These are phyloP conservation scores for Chloromyia formosa DNA, from an alignment of 2,888 invertebrate genomes.

Conservation along the genomic window DNA sequence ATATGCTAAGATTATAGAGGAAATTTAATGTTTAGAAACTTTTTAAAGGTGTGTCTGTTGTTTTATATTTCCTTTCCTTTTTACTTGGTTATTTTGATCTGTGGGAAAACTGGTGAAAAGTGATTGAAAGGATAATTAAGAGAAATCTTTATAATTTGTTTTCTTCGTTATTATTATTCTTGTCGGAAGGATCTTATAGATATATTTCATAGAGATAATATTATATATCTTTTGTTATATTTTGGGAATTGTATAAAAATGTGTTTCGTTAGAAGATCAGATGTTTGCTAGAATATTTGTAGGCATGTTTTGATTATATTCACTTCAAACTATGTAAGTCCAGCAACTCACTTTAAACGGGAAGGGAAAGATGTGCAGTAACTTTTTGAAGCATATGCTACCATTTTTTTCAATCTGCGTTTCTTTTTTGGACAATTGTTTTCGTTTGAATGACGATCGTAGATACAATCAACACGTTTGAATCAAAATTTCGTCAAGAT, in stretches of 20 bases:
- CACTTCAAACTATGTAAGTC: not conserved
- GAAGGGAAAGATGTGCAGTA: not conserved
- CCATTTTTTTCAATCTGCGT: not conserved
- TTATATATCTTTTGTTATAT: not conserved
- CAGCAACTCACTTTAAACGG: not conserved
- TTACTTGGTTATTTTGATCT: not conserved
- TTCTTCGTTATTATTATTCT: not conserved
- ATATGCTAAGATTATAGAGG: not conserved
- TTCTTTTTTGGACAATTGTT: not conserved
- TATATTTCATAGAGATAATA: not conserved
- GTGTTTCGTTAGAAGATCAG: conserved; percentile 10
- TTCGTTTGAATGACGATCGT: not conserved
- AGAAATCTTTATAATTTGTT: not conserved
- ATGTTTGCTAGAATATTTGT: conserved; percentile 1
- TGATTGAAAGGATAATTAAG: not conserved
- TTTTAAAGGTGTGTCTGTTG: not conserved
- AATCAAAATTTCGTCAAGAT: too few relatives aligned
- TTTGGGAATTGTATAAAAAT: conserved; percentile 33
- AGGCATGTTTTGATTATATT: conserved; percentile 20
- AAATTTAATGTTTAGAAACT: not conserved
- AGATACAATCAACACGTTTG: too few relatives aligned
- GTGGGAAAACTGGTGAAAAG: not conserved
- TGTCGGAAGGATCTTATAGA: not conserved
- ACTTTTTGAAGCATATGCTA: conserved; percentile 4
- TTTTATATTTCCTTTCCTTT: too few relatives aligned